A percentile compares a stretch with the other conserved stretches of the same genome.
These are phyloP conservation scores for Scaptodrosophila latifasciaeformis DNA, from an alignment of 2,888 invertebrate species.

Conservation along the genomic window DNA sequence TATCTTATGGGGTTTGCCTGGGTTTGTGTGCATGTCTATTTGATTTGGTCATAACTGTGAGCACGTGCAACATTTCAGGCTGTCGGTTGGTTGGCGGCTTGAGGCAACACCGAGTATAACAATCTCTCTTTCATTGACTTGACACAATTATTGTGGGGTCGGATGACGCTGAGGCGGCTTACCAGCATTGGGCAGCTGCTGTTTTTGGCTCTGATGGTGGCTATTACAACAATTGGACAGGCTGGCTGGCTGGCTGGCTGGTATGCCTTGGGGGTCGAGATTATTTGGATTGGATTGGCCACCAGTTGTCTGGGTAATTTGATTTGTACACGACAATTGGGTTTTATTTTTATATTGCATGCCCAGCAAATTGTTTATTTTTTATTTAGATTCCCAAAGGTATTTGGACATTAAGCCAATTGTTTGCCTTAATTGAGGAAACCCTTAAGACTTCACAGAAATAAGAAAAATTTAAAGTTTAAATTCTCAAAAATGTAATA, in stretches of 20 bases:
- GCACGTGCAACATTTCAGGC: slow-evolving; percentile 53
- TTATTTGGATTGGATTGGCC: slow-evolving; percentile 7
- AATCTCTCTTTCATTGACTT: slow-evolving; percentile 14
- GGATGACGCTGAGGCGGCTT: slow-evolving; percentile 9
- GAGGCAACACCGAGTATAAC: too few species aligned
- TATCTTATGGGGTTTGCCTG: too few species aligned
- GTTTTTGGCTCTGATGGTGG: slow-evolving; percentile 10
- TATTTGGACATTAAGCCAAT: slow-evolving; percentile 5
- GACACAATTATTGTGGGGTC: slow-evolving; percentile 49
- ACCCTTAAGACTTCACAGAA: neutral
- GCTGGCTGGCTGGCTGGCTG: slow-evolving; percentile 26
- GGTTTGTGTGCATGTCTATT: too few species aligned
- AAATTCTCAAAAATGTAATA: slow-evolving; percentile 17
- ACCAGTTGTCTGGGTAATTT: slow-evolving; percentile 38
- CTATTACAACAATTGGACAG: slow-evolving; percentile 7
- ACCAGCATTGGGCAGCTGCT: slow-evolving; percentile 9
- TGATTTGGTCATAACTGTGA: slow-evolving; percentile 10
- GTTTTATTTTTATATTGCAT: slow-evolving; percentile 29
- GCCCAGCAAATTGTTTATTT: too few species aligned
- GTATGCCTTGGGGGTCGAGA: slow-evolving; percentile 33
- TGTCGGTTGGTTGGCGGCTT: slow-evolving; percentile 28
- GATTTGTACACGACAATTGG: slow-evolving; percentile 42
- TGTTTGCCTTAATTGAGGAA: too few species aligned
- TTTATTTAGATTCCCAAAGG: slow-evolving; percentile 17
- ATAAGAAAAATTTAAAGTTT: slow-evolving; percentile 1